These are phyloP conservation scores for Peromyscus aztecus DNA, from an alignment of 2,797 vertebrate species.

Conservation along the genomic window DNA sequence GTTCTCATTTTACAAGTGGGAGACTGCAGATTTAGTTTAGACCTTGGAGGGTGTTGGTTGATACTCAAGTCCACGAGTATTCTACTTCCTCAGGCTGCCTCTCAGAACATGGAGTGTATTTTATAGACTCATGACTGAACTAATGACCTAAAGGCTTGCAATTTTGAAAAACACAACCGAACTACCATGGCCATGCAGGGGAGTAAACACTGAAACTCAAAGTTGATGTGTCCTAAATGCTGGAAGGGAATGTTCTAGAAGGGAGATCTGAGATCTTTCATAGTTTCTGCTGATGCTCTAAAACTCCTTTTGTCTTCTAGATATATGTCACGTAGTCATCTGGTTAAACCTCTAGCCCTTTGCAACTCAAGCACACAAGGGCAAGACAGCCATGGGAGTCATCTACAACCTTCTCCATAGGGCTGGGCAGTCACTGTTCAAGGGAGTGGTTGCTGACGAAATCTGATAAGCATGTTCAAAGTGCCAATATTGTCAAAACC, in stretches of 20 bases:
- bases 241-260: constrained; percentile 4
- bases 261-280: neutral
- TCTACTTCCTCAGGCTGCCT: neutral
- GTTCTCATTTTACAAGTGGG: constrained; percentile 41
- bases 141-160: neutral
- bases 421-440: neutral
- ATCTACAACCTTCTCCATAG: neutral
- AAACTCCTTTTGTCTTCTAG: neutral
- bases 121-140: neutral
- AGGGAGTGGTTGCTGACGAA: neutral
- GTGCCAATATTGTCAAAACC: neutral
- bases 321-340: neutral
- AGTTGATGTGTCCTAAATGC: neutral
- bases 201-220: neutral
- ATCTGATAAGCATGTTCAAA: neutral
- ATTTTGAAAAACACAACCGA: neutral
- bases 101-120: neutral
- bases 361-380: neutral
- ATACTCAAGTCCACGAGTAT: neutral
- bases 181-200: neutral
- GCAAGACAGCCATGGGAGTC: neutral
- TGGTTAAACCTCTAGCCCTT: neutral
- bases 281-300: neutral
- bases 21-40: constrained; percentile 3
- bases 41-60: neutral